Conservation (phyloP, 2,113 vertebrate genomes). For the Sinocyclocheilus rhinocerous region DNA sequence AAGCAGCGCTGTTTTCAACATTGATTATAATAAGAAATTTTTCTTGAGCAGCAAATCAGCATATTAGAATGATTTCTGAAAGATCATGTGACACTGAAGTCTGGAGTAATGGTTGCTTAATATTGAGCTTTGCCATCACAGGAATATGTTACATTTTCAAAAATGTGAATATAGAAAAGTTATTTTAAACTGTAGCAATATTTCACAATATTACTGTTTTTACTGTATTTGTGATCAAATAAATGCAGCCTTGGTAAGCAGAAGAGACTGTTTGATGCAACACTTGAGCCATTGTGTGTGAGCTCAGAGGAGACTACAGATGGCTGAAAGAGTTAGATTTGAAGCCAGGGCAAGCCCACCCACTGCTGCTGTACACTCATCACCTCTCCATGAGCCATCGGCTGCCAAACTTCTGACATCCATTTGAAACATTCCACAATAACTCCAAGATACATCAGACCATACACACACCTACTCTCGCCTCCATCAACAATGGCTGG, state of each 20-base stretch:
- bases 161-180: neutral
- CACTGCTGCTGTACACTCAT: conserved; percentile 45
- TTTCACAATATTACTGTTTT: neutral
- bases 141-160: neutral
- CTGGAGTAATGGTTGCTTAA: neutral
- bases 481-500: conserved; percentile 10
- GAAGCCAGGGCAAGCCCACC: conserved; percentile 55
- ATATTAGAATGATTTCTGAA: neutral
- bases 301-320: conserved; percentile 34
- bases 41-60: neutral
- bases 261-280: neutral
- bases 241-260: neutral
- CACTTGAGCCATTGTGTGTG: neutral
- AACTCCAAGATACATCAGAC: conserved; percentile 12
- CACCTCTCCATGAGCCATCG: conserved; percentile 4
- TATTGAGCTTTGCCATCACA: neutral
- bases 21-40: neutral
- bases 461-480: conserved; percentile 7
- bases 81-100: neutral
- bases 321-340: conserved; percentile 30
- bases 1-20: neutral
- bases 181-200: neutral
- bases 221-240: neutral
- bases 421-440: conserved; percentile 57
- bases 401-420: conserved; percentile 51